Conservation (phyloP, 2,797 vertebrate species). For the Octomys mimax region DNA sequence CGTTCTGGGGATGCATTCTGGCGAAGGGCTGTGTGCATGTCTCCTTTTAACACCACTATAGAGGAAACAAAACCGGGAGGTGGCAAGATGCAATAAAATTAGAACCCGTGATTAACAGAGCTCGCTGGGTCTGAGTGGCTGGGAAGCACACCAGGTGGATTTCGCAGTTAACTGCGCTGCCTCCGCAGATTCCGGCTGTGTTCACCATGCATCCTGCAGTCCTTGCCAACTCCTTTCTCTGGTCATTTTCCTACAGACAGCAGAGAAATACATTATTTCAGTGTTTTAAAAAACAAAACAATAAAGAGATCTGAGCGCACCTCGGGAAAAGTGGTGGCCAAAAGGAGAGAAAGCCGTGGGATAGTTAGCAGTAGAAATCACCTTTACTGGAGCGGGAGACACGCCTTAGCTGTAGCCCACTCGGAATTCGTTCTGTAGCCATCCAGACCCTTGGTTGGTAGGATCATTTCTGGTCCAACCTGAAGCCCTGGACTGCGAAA, state of each 20-base stretch:
- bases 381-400: background rate
- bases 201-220: background rate
- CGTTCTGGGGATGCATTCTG: slow-evolving; percentile 22
- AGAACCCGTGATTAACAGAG: slow-evolving; percentile 68
- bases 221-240: background rate
- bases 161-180: background rate
- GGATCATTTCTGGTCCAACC: background rate
- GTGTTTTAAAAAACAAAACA: background rate
- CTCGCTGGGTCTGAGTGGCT: background rate
- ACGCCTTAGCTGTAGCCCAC: background rate
- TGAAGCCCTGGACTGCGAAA: background rate
- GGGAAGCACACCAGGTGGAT: background rate
- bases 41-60: slow-evolving; percentile 62
- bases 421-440: background rate
- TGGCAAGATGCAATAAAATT: slow-evolving; percentile 67
- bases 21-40: background rate
- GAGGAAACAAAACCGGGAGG: slow-evolving; percentile 51
- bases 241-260: background rate
- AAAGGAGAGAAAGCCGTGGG: background rate
- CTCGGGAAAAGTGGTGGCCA: background rate
- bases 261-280: background rate
- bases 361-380: background rate
- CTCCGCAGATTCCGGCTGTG: background rate
- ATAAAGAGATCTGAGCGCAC: background rate
- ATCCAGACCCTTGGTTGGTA: background rate